Conservation (phyloP, 2,888 invertebrate genomes). For the Callosobruchus maculatus region DNA sequence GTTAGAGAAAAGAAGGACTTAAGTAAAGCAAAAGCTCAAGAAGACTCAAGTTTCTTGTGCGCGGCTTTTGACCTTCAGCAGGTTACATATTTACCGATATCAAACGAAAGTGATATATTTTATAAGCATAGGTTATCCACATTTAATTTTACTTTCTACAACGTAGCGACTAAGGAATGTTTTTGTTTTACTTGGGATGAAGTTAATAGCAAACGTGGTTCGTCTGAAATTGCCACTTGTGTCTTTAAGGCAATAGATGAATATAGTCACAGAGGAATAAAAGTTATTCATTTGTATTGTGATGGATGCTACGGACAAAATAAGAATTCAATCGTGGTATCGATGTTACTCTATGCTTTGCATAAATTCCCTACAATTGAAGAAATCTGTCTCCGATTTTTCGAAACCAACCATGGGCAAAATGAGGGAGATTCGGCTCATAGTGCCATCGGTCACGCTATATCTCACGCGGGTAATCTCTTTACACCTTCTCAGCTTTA, state of each 20-base stretch:
- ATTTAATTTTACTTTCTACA: constrained; percentile 6
- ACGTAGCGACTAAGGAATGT: constrained; percentile 8
- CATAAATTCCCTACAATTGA: constrained; percentile 1
- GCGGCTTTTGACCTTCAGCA: neutral
- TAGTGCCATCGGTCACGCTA: constrained; percentile 9
- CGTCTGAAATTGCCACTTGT: constrained; percentile 6
- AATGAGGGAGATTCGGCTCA: too few relatives aligned
- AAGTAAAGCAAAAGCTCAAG: constrained; percentile 6
- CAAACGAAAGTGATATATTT: neutral
- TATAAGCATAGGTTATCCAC: neutral
- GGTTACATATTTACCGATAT: neutral
- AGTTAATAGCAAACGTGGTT: constrained; percentile 4
- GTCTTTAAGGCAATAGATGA: neutral
- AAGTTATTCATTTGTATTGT: neutral
- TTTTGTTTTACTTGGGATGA: constrained; percentile 11
- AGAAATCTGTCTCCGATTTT: constrained; percentile 2
- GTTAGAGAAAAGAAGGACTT: constrained; percentile 14
- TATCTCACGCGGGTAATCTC: constrained; percentile 7
- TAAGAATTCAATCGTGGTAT: constrained; percentile 6
- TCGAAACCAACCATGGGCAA: too few relatives aligned
- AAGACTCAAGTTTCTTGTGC: neutral
- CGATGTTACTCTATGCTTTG: constrained; percentile 7
- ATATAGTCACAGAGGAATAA: neutral
- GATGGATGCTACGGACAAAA: constrained; percentile 5
- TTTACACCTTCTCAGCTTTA: constrained; percentile 12